Percentiles rank a stretch among this genome's conserved stretches.
Evolutionary conservation across 2,888 invertebrate species (phyloP).

Genomic region (Campoplex nolae): DNA sequence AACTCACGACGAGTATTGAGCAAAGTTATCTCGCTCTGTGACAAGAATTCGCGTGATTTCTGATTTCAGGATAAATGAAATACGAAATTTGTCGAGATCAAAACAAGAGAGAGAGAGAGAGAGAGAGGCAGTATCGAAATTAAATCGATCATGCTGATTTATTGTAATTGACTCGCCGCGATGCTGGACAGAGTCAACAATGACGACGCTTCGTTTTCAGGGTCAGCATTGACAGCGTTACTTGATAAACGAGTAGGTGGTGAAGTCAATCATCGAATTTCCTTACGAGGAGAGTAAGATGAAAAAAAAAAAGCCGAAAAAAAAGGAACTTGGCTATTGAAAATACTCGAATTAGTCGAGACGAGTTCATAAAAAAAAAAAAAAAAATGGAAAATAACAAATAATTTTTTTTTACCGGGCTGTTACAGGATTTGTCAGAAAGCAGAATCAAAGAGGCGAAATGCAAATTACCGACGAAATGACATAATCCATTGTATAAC

Average conservation of each 20-base stretch:
- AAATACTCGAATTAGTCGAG: neutral
- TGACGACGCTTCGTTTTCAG: slow-evolving; percentile 47
- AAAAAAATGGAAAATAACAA: neutral
- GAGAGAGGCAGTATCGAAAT: slow-evolving; percentile 17
- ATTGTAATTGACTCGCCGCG: slow-evolving; percentile 18
- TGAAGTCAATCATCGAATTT: slow-evolving; percentile 54
- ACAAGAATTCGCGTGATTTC: slow-evolving; percentile 36
- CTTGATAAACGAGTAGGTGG: slow-evolving; percentile 57
- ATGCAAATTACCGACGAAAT: neutral
- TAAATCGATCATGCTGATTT: slow-evolving; percentile 15
- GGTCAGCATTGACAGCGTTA: neutral
- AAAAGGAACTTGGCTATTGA: neutral
- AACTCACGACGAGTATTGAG: slow-evolving; percentile 5
- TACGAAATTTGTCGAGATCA: neutral
- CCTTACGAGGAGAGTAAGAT: slow-evolving; percentile 35
- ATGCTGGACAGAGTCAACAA: slow-evolving; percentile 36
- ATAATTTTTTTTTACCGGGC: neutral
- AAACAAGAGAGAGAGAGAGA: neutral
- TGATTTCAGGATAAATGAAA: slow-evolving; percentile 60
- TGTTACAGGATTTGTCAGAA: neutral
- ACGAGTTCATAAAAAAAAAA: neutral
- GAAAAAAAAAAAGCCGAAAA: neutral
- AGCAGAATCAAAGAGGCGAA: neutral
- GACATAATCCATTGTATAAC: slow-evolving; percentile 29
- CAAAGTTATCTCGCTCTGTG: slow-evolving; percentile 9